Evolutionary conservation across 1,140 invertebrate species (phyloP), one percentile per base, ranked within the genome.

Genomic region (Drosophila varians): DNA sequence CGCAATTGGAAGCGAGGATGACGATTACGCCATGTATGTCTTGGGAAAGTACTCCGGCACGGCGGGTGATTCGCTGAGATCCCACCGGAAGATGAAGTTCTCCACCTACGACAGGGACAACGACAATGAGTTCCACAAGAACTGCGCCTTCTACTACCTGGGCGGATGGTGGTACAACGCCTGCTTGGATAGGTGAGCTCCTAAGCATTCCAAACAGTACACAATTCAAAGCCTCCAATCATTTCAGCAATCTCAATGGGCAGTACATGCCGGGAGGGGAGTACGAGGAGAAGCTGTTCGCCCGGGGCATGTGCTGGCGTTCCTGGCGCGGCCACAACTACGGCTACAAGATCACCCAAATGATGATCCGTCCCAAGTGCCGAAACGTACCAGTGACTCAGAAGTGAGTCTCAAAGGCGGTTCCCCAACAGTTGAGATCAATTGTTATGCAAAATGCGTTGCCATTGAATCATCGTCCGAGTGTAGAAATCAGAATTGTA

Each of bases 81-180:
- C 51, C 0, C 64, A 70, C 14, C 52, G 38, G 4, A 46, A 49
- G 23, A 43, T 45, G 25, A 74, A 84, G 47, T 83, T 84, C 42
- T 47, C 70, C 19, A 83, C 79, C 0, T 83, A 55, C 9, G 78
- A 83, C 21, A 75, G 92, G 9, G 95, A 96, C 77, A 94, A 96
- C 77, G 95, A 96, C 79, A 93, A 92, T 75, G 93, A 92, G 47
- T 94, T 94, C 36, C 93, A 93, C 2, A 48, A 46, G 4, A 94
- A 94, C 43, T 96, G 95, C 90, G 95, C 95, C 0, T 88, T 92
- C 38, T 91, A 93, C 34, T 94, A 94, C 45, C 91, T 92, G 21
- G 94, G 93, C 6, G 94, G 93, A 2, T 95, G 94, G 93, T 95
- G 94, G 94, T 95, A 94, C 69, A 93, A 93, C 70, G 66, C 74